Evolutionary conservation across 2,113 vertebrate genomes (phyloP).

Genomic region (Sclerurus mexicanus): DNA sequence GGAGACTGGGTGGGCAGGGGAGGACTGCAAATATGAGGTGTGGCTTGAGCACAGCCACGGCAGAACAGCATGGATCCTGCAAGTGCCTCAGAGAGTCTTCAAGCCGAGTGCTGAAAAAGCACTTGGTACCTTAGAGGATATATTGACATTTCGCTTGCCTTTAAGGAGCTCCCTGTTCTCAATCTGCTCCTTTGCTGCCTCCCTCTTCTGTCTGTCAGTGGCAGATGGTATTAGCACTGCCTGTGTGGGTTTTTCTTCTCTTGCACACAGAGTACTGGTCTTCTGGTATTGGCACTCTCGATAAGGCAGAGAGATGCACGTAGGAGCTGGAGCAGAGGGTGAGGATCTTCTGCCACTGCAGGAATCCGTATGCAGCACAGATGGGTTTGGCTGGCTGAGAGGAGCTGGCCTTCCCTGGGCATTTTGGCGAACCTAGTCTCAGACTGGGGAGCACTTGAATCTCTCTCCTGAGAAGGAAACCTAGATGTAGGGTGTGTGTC

Average conservation of each 20-base stretch:
- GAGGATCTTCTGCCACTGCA: not conserved
- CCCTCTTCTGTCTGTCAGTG: not conserved
- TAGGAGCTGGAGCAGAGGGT: not conserved
- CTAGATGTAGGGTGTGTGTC: not conserved
- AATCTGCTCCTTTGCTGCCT: conserved; percentile 27
- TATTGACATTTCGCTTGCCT: not conserved
- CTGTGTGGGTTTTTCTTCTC: not conserved
- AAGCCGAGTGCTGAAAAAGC: accelerated
- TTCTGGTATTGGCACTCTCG: not conserved
- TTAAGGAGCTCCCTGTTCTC: not conserved
- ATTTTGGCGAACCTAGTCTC: not conserved
- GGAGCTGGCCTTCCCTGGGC: not conserved
- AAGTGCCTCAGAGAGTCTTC: not conserved
- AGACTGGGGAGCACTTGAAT: not conserved
- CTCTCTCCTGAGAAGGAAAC: not conserved
- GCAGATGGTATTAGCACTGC: conserved; percentile 2
- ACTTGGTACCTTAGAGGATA: not conserved
- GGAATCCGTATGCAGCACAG: not conserved
- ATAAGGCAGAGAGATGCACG: not conserved
- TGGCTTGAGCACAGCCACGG: not conserved
- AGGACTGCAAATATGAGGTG: conserved; percentile 29
- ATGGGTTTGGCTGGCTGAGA: not conserved
- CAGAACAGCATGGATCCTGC: not conserved
- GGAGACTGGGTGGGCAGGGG: not conserved
- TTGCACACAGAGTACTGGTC: not conserved